A percentile compares a stretch with the other conserved stretches of the same genome.
These are phyloP conservation scores for Mythimna pallens DNA, from an alignment of 2,888 invertebrate species.

Conservation along the genomic window DNA sequence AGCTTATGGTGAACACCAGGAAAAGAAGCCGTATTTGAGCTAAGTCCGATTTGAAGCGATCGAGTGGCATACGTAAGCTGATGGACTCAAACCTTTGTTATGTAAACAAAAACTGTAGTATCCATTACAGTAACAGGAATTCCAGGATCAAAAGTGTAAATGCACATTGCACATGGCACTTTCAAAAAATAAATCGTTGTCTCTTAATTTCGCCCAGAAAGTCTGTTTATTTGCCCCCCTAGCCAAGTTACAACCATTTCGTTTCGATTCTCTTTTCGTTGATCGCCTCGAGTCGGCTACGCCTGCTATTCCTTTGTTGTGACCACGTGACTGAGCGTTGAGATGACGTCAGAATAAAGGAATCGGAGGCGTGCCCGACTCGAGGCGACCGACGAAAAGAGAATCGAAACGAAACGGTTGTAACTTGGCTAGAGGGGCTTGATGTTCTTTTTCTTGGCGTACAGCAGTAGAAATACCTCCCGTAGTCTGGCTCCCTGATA, in stretches of 20 bases:
- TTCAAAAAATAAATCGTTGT: neutral
- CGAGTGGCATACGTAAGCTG: constrained; percentile 6
- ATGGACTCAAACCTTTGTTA: constrained; percentile 37
- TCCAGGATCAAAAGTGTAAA: constrained; percentile 4
- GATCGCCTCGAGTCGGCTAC: too few relatives aligned
- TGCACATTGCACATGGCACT: neutral
- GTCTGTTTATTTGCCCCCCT: neutral
- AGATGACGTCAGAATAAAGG: too few relatives aligned
- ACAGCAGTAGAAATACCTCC: too few relatives aligned
- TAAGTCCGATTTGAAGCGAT: constrained; percentile 27
- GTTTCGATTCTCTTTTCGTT: too few relatives aligned
- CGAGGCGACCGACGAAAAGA: too few relatives aligned
- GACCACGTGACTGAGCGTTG: too few relatives aligned
- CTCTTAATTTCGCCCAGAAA: neutral
- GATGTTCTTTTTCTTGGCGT: neutral
- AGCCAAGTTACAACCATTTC: too few relatives aligned
- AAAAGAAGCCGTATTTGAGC: constrained; percentile 48
- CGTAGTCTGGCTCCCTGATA: too few relatives aligned
- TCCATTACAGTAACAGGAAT: constrained; percentile 1
- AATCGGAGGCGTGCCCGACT: too few relatives aligned
- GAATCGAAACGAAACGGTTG: too few relatives aligned
- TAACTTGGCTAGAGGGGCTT: too few relatives aligned
- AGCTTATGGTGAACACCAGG: constrained; percentile 19
- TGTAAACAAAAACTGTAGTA: constrained; percentile 28
- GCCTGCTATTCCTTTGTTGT: too few relatives aligned